Conservation (phyloP, 2,797 vertebrate species). For the Trachops cirrhosus region DNA sequence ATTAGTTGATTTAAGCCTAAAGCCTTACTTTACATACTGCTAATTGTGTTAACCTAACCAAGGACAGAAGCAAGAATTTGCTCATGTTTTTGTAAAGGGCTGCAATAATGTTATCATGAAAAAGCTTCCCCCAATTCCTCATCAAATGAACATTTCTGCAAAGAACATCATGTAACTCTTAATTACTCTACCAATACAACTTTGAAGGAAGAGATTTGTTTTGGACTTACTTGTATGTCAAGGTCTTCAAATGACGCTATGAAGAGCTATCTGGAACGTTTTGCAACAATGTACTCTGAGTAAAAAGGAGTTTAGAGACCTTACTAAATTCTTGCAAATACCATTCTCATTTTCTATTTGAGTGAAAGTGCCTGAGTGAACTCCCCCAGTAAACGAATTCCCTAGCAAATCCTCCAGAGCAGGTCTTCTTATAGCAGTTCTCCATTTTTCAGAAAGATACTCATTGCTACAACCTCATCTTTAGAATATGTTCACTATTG, state of each 20-base stretch:
- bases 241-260: conserved; percentile 30
- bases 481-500: neutral
- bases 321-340: conserved; percentile 7
- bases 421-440: neutral
- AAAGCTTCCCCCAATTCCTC: neutral
- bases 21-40: neutral
- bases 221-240: neutral
- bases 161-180: neutral
- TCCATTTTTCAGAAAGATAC: conserved; percentile 21
- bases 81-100: neutral
- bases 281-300: neutral
- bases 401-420: neutral
- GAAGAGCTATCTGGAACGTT: neutral
- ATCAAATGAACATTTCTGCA: conserved; percentile 17
- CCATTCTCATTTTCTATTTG: conserved; percentile 13
- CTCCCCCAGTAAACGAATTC: neutral
- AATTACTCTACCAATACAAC: neutral
- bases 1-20: neutral
- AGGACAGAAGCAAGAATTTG: conserved; percentile 1
- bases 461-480: neutral
- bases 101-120: neutral
- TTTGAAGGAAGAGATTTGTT: conserved; percentile 31
- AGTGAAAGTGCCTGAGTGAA: neutral
- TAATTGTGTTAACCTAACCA: neutral
- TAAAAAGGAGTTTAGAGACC: neutral